phyloP scores from a whole-genome alignment of 1,140 invertebrate species.

The Scaptomyza pallida region DNA sequence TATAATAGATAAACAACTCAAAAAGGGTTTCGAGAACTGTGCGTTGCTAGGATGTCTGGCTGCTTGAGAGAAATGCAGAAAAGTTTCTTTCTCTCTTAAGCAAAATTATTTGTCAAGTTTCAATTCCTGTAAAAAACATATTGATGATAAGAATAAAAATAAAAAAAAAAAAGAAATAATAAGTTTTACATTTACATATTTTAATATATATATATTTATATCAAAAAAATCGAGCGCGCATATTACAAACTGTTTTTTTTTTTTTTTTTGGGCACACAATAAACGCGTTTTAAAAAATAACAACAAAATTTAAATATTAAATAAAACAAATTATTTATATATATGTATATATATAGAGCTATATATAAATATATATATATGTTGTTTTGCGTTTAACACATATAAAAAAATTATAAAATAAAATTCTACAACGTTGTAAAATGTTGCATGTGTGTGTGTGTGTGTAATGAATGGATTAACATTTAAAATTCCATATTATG shows the following conservation, averaged over 20 bases:
- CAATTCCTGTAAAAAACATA: conserved; percentile 69
- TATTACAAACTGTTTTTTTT: conserved; percentile 79
- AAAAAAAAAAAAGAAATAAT: conserved; percentile 57
- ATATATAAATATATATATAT: conserved; percentile 42
- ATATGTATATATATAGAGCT: conserved; percentile 52
- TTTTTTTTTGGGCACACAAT: conserved; percentile 76
- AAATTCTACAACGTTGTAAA: conserved; percentile 48
- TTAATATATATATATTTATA: conserved; percentile 72
- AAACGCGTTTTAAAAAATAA: conserved; percentile 77
- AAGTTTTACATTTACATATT: conserved; percentile 66
- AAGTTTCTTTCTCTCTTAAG: conserved; percentile 49
- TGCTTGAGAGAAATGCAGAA: conserved; percentile 31
- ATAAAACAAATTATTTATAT: conserved; percentile 70
- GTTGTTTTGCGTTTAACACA: conserved; percentile 49
- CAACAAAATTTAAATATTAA: conserved; percentile 82
- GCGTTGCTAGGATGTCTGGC: conserved; percentile 47
- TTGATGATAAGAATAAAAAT: conserved; percentile 18
- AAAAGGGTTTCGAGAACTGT: conserved; percentile 36
- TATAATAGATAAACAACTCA: conserved; percentile 23
- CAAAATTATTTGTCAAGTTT: conserved; percentile 75
- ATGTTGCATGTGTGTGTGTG: conserved; percentile 32
- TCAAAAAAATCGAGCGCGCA: conserved; percentile 79
- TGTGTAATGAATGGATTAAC: conserved; percentile 55
- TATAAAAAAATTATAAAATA: conserved; percentile 58
- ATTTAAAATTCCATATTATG: conserved; percentile 53